Evolutionary conservation across 2,113 vertebrate species (phyloP).

Genomic region (Myotis yumanensis): DNA sequence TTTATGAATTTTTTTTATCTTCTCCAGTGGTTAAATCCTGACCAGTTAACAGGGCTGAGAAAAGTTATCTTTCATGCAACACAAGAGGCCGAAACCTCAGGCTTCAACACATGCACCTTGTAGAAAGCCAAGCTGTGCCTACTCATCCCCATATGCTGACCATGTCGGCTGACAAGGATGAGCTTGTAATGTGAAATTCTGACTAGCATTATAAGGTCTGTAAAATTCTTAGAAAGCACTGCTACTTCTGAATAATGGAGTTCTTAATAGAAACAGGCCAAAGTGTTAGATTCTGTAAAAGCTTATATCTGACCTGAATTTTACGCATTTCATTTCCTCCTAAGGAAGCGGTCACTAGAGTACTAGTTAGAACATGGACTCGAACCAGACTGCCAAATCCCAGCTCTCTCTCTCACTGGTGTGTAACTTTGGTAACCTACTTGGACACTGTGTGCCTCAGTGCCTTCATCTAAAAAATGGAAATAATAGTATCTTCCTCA

Average conservation of each 20-base stretch:
- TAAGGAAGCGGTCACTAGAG: background rate
- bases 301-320: background rate
- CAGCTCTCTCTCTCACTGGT: background rate
- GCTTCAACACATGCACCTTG: background rate
- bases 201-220: background rate
- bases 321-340: background rate
- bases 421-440: background rate
- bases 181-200: background rate
- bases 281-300: constrained; percentile 18
- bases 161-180: background rate
- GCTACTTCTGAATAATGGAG: background rate
- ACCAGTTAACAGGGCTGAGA: background rate
- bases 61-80: constrained; percentile 17
- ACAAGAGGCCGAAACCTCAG: background rate
- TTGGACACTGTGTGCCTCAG: background rate
- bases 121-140: background rate
- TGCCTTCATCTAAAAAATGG: background rate
- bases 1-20: background rate
- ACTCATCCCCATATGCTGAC: background rate
- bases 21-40: constrained; percentile 4
- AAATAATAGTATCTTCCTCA: background rate
- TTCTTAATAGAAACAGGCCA: background rate
- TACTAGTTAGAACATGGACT: background rate
- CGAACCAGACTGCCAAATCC: background rate
- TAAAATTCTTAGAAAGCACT: background rate